Evolutionary conservation across 2,113 vertebrate genomes (phyloP), one percentile per base, ranked within the genome.

Genomic region (Amphiprion ocellaris): DNA sequence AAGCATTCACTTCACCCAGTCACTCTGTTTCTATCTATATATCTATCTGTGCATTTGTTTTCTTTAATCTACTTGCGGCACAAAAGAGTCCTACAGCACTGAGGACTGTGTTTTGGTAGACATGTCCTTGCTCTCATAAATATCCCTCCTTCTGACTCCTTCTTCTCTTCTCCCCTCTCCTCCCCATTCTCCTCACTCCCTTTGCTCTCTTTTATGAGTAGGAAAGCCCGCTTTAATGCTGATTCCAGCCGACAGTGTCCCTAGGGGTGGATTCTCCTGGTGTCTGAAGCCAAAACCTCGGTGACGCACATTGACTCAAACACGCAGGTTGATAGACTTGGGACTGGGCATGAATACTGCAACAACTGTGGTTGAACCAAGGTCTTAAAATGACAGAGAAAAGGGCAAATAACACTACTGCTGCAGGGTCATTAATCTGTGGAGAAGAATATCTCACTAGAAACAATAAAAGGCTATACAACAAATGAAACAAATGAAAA

Each of bases 211-310:
- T 73, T 76, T 74, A 73, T 19, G 39, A 73, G 50, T 0, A 85
- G 81, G 72, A 82, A 72, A 69, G 78, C 62, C 82, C 21, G 58
- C 55, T 62, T 28, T 83, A 83, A 88, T 50, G 77, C 76, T 89
- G 81, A 91, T 90, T 83, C 30, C 68, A 62, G 52, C 76, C 47
- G 85, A 91, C 90, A 83, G 71, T 66, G 84, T 84, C 90, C 86
- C 81, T 30, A 47, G 80, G 78, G 87, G 69, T 44, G 85, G 86
- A 87, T 75, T 84, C 86, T 89, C 87, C 85, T 79, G 74, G 82
- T 79, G 83, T 87, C 78, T 80, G 56, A 77, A 83, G 81, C 79
- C 79, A 77, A 79, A 85, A 77, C 85, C 84, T 89, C 55, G 47
- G 69, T 83, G 87, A 84, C 10, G 64, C 78, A 81, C 77, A 10